phyloP scores from a whole-genome alignment of 2,797 vertebrate species.

The Emydoidea blandingii region DNA sequence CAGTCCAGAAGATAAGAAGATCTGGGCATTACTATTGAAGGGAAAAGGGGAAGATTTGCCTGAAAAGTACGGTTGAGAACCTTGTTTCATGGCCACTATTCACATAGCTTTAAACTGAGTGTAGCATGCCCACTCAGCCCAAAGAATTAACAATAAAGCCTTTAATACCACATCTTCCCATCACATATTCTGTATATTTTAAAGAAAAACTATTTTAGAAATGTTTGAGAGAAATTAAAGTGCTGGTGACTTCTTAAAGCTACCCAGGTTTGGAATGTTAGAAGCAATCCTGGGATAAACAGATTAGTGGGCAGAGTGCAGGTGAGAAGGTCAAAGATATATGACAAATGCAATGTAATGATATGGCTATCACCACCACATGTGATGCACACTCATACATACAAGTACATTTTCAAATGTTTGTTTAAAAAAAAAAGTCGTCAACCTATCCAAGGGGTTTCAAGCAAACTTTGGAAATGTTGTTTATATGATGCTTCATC shows the following conservation, averaged over 20 bases:
- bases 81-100: not conserved
- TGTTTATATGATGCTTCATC: not conserved
- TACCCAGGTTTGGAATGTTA: not conserved
- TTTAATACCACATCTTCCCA: not conserved
- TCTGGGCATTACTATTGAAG: not conserved
- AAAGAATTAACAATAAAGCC: not conserved
- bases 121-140: not conserved
- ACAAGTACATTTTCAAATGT: not conserved
- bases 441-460: slow-evolving; percentile 52
- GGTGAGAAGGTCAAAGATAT: not conserved
- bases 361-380: slow-evolving; percentile 53
- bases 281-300: slow-evolving; percentile 20
- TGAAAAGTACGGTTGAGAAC: not conserved
- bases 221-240: not conserved
- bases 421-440: slow-evolving; percentile 15
- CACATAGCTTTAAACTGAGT: not conserved
- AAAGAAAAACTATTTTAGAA: not conserved
- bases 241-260: not conserved
- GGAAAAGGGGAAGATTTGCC: not conserved
- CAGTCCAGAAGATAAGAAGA: not conserved
- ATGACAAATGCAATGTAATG: slow-evolving; percentile 37
- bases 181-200: not conserved
- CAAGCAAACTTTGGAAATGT: slow-evolving; percentile 25
- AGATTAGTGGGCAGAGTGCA: not conserved
- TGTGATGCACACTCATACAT: slow-evolving; percentile 48